Evolutionary conservation across 2,888 invertebrate genomes (phyloP).

Genomic region (Orthosia gothica): DNA sequence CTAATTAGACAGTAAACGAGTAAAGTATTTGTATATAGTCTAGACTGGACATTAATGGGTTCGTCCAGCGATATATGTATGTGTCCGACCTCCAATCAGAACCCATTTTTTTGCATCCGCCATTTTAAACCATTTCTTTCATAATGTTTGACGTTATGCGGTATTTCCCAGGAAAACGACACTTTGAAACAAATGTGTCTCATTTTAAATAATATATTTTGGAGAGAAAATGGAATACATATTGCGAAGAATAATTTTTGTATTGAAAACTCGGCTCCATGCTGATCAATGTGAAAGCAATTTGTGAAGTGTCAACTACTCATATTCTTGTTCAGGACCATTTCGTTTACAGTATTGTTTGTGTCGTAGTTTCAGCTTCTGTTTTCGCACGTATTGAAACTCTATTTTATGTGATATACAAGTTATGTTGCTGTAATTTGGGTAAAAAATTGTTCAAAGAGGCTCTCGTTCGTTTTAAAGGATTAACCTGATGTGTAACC

Average conservation of each 20-base stretch:
- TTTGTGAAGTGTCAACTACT: constrained; percentile 48
- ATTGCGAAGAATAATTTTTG: constrained; percentile 20
- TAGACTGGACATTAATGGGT: constrained; percentile 32
- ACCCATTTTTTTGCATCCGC: constrained; percentile 11
- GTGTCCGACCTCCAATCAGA: constrained; percentile 6
- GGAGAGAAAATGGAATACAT: constrained; percentile 14
- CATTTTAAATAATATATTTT: constrained; percentile 32
- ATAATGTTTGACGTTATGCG: constrained; percentile 41
- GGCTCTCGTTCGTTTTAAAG: constrained; percentile 9
- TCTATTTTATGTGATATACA: constrained; percentile 9
- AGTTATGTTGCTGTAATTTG: constrained; percentile 10
- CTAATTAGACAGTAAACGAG: constrained; percentile 13
- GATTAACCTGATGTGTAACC: neutral
- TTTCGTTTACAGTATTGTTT: constrained; percentile 41
- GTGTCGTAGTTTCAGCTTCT: constrained; percentile 19
- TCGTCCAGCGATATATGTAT: constrained; percentile 14
- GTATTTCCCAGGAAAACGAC: constrained; percentile 14
- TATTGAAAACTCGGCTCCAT: constrained; percentile 19
- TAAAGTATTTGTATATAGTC: constrained; percentile 28
- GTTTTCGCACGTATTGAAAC: constrained; percentile 32
- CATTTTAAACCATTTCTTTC: constrained; percentile 38
- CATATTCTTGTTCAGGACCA: constrained; percentile 26
- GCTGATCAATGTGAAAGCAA: constrained; percentile 50
- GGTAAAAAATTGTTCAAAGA: neutral
- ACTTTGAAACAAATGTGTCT: constrained; percentile 33